A percentile compares a stretch with the other conserved stretches of the same genome.
Conservation (phyloP, 2,797 vertebrate genomes). For the Carduelis carduelis region DNA sequence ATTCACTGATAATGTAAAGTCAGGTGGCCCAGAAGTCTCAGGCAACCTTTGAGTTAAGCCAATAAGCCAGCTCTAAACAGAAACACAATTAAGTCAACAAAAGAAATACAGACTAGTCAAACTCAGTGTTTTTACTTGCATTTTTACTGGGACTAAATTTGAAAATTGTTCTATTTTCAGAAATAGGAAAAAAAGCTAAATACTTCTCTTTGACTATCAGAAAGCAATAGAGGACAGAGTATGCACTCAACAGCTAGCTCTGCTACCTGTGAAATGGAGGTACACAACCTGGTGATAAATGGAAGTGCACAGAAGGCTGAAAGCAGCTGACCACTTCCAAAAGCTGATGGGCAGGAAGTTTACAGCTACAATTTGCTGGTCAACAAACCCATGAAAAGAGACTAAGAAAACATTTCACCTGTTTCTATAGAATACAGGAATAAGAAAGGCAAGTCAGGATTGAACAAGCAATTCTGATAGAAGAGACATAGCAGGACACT, state of each 20-base stretch:
- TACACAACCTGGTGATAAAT: neutral
- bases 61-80: conserved; percentile 12
- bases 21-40: neutral
- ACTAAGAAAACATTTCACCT: neutral
- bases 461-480: neutral
- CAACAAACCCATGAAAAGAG: neutral
- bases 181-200: neutral
- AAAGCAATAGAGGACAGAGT: neutral
- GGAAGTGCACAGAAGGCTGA: neutral
- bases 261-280: conserved; percentile 25
- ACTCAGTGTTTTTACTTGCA: neutral
- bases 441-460: neutral
- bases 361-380: neutral
- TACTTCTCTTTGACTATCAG: neutral
- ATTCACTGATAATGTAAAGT: neutral
- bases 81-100: neutral
- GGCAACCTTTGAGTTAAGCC: conserved; percentile 23
- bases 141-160: conserved; percentile 4
- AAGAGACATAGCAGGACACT: neutral
- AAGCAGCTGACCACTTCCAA: neutral
- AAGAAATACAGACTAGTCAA: neutral
- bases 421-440: neutral
- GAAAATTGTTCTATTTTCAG: neutral
- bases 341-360: neutral
- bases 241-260: neutral